These are phyloP conservation scores for Epinephelus cyanopodus DNA, from an alignment of 2,113 vertebrate genomes.

Conservation along the genomic window DNA sequence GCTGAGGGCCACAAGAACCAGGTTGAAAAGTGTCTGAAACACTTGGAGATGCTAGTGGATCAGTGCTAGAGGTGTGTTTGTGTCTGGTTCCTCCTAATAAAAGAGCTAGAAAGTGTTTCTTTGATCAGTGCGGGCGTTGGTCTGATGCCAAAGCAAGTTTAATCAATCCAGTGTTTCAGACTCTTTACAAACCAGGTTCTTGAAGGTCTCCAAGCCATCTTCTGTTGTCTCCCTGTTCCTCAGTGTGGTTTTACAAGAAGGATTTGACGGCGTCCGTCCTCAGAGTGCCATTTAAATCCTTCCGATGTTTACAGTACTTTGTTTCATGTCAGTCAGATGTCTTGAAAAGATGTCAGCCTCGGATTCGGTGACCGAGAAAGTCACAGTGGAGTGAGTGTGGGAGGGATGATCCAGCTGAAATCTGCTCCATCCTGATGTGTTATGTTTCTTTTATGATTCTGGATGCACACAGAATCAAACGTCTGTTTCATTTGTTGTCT, in stretches of 20 bases:
- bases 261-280: slow-evolving; percentile 74
- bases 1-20: slow-evolving; percentile 41
- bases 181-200: slow-evolving; percentile 51
- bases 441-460: slow-evolving; percentile 32
- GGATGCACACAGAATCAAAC: slow-evolving; percentile 21
- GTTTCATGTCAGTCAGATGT: slow-evolving; percentile 64
- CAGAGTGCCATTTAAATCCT: slow-evolving; percentile 78
- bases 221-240: slow-evolving; percentile 46
- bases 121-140: slow-evolving; percentile 12
- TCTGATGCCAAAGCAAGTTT: slow-evolving; percentile 53
- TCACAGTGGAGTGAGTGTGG: neutral
- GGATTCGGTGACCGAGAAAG: slow-evolving; percentile 41
- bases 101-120: slow-evolving; percentile 8
- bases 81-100: slow-evolving; percentile 17
- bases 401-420: slow-evolving; percentile 32
- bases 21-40: slow-evolving; percentile 58
- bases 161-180: slow-evolving; percentile 58
- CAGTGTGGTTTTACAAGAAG: slow-evolving; percentile 70
- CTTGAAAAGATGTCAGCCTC: slow-evolving; percentile 53
- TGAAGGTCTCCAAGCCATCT: slow-evolving; percentile 16
- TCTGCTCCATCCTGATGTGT: slow-evolving; percentile 22
- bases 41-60: neutral
- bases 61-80: slow-evolving; percentile 16
- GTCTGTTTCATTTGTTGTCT: slow-evolving; percentile 37
- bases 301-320: slow-evolving; percentile 73